These are phyloP conservation scores for Bombus vancouverensis DNA, from an alignment of 1,140 invertebrate genomes.

Conservation along the genomic window DNA sequence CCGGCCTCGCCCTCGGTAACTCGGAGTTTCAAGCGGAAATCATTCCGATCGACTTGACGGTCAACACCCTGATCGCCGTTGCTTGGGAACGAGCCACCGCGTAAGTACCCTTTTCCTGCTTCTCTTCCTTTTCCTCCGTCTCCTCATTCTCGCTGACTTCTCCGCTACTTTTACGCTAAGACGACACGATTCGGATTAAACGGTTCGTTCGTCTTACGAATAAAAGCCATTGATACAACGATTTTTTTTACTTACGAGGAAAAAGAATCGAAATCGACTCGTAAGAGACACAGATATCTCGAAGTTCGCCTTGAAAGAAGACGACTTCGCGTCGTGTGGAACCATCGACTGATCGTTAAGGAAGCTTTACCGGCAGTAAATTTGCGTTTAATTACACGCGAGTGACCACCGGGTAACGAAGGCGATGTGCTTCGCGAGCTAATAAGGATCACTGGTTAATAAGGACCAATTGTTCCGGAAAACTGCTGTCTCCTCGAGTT, in stretches of 20 bases:
- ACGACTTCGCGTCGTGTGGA: too few relatives aligned
- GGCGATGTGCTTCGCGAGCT: not conserved
- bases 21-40: conserved; percentile 65
- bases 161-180: not conserved
- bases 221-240: too few relatives aligned
- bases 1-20: conserved; percentile 67
- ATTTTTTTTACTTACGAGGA: not conserved
- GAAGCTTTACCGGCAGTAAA: not conserved
- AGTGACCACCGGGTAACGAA: conserved; percentile 1
- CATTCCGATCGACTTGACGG: conserved; percentile 70
- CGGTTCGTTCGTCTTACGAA: too few relatives aligned
- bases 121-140: not conserved
- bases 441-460: not conserved
- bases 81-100: conserved; percentile 68
- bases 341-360: not conserved
- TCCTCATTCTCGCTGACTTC: not conserved
- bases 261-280: not conserved
- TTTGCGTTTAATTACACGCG: conserved; percentile 2
- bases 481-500: not conserved
- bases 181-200: not conserved
- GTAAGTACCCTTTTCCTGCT: conserved; percentile 16
- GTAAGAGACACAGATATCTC: not conserved
- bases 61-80: conserved; percentile 70
- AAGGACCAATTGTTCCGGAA: not conserved
- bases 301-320: too few relatives aligned